phyloP scores from a whole-genome alignment of 2,113 vertebrate genomes.

The Pachyramphus minor region DNA sequence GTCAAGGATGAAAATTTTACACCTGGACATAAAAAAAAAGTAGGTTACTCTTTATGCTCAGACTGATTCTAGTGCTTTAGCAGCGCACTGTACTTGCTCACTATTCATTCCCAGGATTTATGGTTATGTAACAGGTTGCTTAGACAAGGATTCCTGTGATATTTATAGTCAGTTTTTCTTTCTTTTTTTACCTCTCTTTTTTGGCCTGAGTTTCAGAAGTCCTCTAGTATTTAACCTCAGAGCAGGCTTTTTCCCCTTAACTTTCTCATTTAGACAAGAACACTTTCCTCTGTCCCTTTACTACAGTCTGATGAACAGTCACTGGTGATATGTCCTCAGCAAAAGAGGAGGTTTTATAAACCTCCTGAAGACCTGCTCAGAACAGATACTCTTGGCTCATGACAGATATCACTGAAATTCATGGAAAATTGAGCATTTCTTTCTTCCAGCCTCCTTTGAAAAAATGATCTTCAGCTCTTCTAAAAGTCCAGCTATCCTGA shows the following conservation, averaged over 20 bases:
- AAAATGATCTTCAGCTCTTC: neutral
- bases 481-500: neutral
- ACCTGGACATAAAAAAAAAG: neutral
- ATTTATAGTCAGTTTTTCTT: neutral
- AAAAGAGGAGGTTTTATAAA: neutral
- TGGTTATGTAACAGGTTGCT: neutral
- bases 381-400: neutral
- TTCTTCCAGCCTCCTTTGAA: neutral
- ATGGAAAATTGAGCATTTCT: neutral
- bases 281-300: neutral
- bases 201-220: neutral
- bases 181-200: neutral
- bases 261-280: neutral
- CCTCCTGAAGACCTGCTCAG: neutral
- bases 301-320: neutral
- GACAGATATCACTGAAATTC: neutral
- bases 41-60: neutral
- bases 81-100: neutral
- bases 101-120: neutral
- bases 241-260: neutral
- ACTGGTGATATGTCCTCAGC: neutral
- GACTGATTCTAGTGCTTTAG: neutral
- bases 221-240: neutral
- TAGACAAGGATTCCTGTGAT: conserved; percentile 25
- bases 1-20: neutral